Evolutionary conservation across 2,888 invertebrate genomes (phyloP), one percentile per base, ranked within the genome.

Genomic region (Isotomurus palustris): DNA sequence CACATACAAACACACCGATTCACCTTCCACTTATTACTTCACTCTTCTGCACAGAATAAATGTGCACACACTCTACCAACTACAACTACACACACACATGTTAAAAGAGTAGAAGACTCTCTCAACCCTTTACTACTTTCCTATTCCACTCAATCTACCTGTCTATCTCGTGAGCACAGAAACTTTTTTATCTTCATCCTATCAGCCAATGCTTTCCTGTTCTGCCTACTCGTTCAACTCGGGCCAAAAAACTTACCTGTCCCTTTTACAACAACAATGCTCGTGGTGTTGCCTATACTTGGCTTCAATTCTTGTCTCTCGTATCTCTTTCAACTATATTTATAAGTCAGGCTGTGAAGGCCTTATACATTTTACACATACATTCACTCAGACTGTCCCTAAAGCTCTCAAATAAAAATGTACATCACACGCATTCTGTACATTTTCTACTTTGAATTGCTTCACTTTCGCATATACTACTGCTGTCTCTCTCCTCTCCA

Each of bases 191-290:
- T 43, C 43, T 43, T 24, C 32, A 22, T 43, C 43, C 21, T 43
- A 43, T 43, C 43, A 43, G 24, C 22, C 43, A 8, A 43, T 43
- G 43, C 43, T 43, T 43, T 43, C 43, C 43, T 43, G 43, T 43
- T 43, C 17, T 40, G 12, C 38, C 38, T 38, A 38, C 14, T 38
- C 5, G 4, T 17, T n/a, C 5, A 38, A 38, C 32, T 32, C 14
- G 19, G 19, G 4, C 14, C 14, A 38, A 38, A 14, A 38, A 38
- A 38, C 43, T 43, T 24, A 12, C 43, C 43, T 43, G 19, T 24
- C 43, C 24, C 43, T 43, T 19, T 43, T 24, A 3, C 43, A n/a
- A n/a, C n/a, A n/a, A n/a, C n/a, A n/a, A n/a, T n/a, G n/a, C n/a
- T n/a, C n/a, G n/a, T n/a, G n/a, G n/a, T n/a, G n/a, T n/a, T n/a